Evolutionary conservation across 2,113 vertebrate genomes (phyloP), one percentile per base, ranked within the genome.

Genomic region (Atlantisia rogersi): DNA sequence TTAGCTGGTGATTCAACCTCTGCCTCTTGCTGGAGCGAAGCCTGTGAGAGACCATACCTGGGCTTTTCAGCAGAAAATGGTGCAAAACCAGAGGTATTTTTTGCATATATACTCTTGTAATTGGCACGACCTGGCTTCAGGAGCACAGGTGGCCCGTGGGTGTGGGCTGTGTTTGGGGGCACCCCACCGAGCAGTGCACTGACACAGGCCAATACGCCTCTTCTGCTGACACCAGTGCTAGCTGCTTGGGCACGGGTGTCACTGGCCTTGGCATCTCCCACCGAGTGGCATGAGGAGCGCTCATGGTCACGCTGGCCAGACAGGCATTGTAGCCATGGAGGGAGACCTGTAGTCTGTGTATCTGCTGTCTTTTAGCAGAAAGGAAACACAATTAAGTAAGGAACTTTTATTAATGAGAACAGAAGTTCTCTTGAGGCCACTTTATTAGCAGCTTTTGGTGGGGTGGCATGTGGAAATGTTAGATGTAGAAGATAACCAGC

Each of bases 181-280:
- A 42, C 21, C 29, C 48, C 1, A 2, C 53, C 0, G 1, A 76
- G 31, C 42, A 2, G 20, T 18, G 52, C 31, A 5, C n/a, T 0
- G 0, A 16, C 28, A 15, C n/a, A 9, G 16, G 20, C 32, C 31
- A 28, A 11, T 2, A 2, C 7, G 22, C 12, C 0, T 11, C 2
- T 79, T 81, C 22, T 11, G 5, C 74, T n/a, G 44, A 1, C 3
- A 2, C 35, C 20, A 3, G 37, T 2, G 5, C 62, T 44, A 18
- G 25, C 39, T 75, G 40, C 26, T n/a, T 62, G 83, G 52, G 35
- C 21, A 4, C 2, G n/a, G 40, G 2, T 39, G 5, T 12, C 31
- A 13, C 31, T 35, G 48, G 31, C 31, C 42, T 70, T 62, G 83
- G 18, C 7, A 3, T 15, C 14, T 82, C 24, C 21, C 42, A 1